Evolutionary conservation across 2,797 vertebrate species (phyloP).

Genomic region (Psittacula derbiana): DNA sequence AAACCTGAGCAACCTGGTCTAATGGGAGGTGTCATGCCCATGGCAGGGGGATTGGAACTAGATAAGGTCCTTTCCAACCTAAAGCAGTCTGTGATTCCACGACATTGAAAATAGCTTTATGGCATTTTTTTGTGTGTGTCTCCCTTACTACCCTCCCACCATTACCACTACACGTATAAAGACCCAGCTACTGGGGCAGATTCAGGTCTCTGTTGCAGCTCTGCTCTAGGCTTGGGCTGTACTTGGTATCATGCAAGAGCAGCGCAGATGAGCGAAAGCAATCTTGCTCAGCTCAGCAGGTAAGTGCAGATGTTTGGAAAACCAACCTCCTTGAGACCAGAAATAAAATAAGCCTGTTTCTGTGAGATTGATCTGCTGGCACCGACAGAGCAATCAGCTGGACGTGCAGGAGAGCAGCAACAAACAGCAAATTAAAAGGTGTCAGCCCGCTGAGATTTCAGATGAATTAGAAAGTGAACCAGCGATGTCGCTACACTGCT

Average conservation of each 20-base stretch:
- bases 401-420: conserved; percentile 14
- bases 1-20: neutral
- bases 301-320: conserved; percentile 50
- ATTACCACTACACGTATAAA: neutral
- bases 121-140: neutral
- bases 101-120: neutral
- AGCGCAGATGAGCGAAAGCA: accelerated
- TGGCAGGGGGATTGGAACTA: neutral
- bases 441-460: conserved; percentile 28
- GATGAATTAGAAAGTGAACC: neutral
- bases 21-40: neutral
- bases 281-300: conserved; percentile 36
- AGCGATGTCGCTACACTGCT: accelerated
- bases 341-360: conserved; percentile 27
- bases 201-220: neutral
- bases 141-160: neutral
- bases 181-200: neutral
- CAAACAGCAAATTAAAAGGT: conserved; percentile 51
- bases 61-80: neutral
- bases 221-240: neutral
- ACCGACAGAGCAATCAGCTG: conserved; percentile 42
- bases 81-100: neutral
- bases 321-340: conserved; percentile 10
- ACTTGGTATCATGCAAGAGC: neutral
- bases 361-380: conserved; percentile 30